Evolutionary conservation across 1,140 invertebrate species (phyloP).

Genomic region (Andricus grossulariae): DNA sequence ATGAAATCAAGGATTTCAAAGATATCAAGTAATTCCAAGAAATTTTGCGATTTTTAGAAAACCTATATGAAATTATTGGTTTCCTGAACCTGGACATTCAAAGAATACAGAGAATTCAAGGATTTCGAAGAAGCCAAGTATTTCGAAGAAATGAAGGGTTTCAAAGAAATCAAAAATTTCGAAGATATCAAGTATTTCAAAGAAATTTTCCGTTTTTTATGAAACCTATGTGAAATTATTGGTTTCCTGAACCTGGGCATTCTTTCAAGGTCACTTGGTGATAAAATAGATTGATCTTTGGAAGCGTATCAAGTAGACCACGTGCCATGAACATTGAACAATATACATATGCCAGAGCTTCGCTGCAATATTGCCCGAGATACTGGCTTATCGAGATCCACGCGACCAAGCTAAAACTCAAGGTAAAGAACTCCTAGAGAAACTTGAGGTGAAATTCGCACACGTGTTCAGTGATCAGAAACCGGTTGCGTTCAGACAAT

Average conservation of each 20-base stretch:
- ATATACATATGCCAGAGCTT: slow-evolving; percentile 51
- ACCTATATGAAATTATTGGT: no score
- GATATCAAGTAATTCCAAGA: no score
- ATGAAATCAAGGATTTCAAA: no score
- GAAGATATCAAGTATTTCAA: no score
- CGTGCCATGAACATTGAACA: slow-evolving; percentile 32
- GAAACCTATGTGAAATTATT: no score
- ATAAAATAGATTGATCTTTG: slow-evolving; percentile 44
- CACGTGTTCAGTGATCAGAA: slow-evolving; percentile 23
- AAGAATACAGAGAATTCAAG: no score
- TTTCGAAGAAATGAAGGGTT: no score
- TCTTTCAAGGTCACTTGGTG: slow-evolving; percentile 5
- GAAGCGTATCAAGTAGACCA: slow-evolving; percentile 40
- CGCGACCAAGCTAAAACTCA: slow-evolving; percentile 37
- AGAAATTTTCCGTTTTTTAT: no score
- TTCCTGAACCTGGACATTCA: not conserved
- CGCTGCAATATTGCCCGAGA: slow-evolving; percentile 36
- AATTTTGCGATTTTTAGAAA: no score
- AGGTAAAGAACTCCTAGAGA: slow-evolving; percentile 40
- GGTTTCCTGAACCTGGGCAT: not conserved
- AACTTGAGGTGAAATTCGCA: slow-evolving; percentile 22
- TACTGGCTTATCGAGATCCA: slow-evolving; percentile 38
- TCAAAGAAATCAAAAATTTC: no score
- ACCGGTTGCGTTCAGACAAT: slow-evolving; percentile 2
- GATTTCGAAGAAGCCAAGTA: no score